Base-by-base conservation (phyloP, 1,140 invertebrate species). In the Drosophila subobscura region DNA sequence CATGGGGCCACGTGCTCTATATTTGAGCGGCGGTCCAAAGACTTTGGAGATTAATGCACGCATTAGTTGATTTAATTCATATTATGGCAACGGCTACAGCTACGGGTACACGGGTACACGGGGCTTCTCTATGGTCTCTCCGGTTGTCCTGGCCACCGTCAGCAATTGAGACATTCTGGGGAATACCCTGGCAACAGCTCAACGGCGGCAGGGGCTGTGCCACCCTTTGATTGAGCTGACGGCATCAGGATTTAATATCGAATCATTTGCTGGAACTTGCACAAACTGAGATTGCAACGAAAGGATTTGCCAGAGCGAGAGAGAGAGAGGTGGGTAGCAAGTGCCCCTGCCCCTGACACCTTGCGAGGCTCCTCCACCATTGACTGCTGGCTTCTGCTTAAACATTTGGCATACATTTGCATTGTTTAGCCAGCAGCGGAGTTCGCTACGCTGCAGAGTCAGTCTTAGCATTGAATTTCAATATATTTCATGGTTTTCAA, bases 41-140 rank as follows among this genome's bases (percentile, higher is more conserved):
- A 68, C 83, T 78, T 86, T 46, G 64, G 81, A 90, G 90, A 91
- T 91, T 91, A 91, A 91, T 91, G 89, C 78, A 90, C 83, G 83
- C 90, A 91, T 91, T 91, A 91, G 90, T 84, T 77, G 89, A 91
- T 88, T 91, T 91, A 90, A 90, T 91, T 90, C 79, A 86, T 89
- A 79, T 89, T 84, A 89, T 79, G 75, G 22, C 41, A 61, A 61
- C 27, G 70, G 56, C 55, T 46, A 55, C 59, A 71, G 58, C 45
- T 49, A 59, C 50, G 60, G 56, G 5, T 27, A 27, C 46, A 16
- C 33, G 4, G 33, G 41, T 23, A 27, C 56, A 6, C 2, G 27
- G 25, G 23, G n/a, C n/a, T n/a, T 46, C 16, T 20, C 16, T 42
- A 29, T 42, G 37, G 55, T 44, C 25, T 27, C 53, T 49, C 16